Evolutionary conservation across 2,797 vertebrate genomes (phyloP).

Genomic region (Linurgus olivaceus): DNA sequence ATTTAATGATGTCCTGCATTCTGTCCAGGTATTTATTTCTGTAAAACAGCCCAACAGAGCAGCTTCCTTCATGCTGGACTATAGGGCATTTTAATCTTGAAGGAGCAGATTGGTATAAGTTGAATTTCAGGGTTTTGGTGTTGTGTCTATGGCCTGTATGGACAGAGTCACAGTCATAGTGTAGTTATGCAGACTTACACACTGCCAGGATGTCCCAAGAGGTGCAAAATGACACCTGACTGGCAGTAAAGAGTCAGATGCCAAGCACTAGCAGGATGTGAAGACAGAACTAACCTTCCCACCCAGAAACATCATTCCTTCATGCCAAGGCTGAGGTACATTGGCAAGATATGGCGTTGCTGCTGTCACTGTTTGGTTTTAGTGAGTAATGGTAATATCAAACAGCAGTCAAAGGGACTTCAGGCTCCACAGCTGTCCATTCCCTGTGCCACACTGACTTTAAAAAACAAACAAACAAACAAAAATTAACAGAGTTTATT

Average conservation of each 20-base stretch:
- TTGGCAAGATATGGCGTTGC: background rate
- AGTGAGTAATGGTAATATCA: background rate
- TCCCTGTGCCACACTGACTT: background rate
- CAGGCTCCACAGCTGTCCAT: background rate
- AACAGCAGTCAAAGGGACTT: background rate
- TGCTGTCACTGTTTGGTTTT: background rate
- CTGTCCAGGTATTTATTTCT: background rate
- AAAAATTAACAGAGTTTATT: background rate
- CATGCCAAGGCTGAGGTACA: background rate
- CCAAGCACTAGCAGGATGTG: background rate
- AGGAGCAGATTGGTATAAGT: background rate
- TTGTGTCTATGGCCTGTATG: background rate
- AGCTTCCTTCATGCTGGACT: background rate
- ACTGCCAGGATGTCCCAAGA: background rate
- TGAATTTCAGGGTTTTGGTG: background rate
- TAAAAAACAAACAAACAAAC: background rate
- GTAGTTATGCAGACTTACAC: background rate
- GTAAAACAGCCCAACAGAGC: background rate
- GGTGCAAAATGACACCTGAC: background rate
- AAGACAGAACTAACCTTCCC: background rate
- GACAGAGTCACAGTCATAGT: background rate
- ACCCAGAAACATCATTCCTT: background rate
- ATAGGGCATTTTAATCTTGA: background rate
- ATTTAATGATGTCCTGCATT: background rate
- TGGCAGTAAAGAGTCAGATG: background rate